Evolutionary conservation across 2,113 vertebrate species (phyloP), one percentile per base, ranked within the genome.

Genomic region (Picathartes gymnocephalus): DNA sequence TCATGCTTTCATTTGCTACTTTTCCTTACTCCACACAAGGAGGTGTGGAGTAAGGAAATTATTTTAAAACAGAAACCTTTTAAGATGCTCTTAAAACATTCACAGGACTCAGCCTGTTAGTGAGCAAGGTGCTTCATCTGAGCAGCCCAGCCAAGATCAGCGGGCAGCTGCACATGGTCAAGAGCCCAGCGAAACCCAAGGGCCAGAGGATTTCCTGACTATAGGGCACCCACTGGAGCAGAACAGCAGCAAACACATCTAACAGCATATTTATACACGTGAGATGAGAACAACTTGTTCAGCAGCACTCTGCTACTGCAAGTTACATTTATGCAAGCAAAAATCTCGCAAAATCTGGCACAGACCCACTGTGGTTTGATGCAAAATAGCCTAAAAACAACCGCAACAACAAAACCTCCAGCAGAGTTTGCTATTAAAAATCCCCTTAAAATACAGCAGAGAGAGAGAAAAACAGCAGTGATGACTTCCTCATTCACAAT

Each of bases 341-440:
- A 93, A 86, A 71, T 53, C 77, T 81, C 47, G 10, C 77, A 91
- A 68, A 83, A 84, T 89, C 86, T 86, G 81, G 69, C 81, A 86
- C 74, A 79, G 66, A 70, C 64, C 77, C 89, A 62, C 83, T 42
- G 86, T 91, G 81, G 31, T 81, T 94, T 93, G 76, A 88, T 68
- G 64, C 60, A 94, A 92, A 93, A 86, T 24, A 94, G 66, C 62
- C 85, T 83, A 86, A 95, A 88, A 90, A 7, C 42, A 84, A 77
- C 74, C 1, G 0, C 84, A 74, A 35, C 35, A 76, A 73, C 62
- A 94, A 92, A 93, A 44, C 2, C 40, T 65, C 45, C 57, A 71
- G 37, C 48, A 62, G 40, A 58, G 25, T 44, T 57, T 4, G 27
- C 53, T 48, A 47, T 71, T 82, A 45, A 77, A 87, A 58, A 39